A percentile compares a stretch with the other conserved stretches of the same genome.
Conservation (phyloP, 2,113 vertebrate species). For the Columba janthina region DNA sequence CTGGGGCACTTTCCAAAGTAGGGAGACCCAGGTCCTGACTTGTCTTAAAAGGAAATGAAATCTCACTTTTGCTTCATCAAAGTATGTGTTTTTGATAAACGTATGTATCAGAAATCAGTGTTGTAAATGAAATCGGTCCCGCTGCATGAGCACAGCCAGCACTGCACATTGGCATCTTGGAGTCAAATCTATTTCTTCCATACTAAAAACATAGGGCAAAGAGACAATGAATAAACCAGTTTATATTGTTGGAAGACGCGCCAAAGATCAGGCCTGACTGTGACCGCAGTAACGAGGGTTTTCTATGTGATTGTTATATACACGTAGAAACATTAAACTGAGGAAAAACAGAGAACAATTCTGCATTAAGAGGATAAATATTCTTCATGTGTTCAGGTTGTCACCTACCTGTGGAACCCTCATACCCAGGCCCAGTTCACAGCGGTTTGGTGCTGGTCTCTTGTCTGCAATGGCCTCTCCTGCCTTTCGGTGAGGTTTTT, state of each 20-base stretch:
- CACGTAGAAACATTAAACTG: background rate
- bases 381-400: fast-evolving
- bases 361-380: background rate
- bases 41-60: background rate
- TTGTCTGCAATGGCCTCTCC: background rate
- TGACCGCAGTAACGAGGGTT: background rate
- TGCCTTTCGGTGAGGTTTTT: background rate
- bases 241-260: too few species aligned
- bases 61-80: background rate
- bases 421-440: background rate
- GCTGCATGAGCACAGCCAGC: background rate
- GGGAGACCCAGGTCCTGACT: background rate
- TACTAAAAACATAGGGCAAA: background rate
- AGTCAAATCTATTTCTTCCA: background rate
- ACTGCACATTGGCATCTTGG: background rate
- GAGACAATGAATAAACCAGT: background rate
- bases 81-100: too few species aligned
- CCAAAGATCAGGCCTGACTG: background rate
- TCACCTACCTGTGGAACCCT: fast-evolving
- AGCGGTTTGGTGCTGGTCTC: background rate
- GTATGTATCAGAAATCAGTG: background rate
- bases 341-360: fast-evolving
- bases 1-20: background rate
- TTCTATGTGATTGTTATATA: background rate
- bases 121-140: background rate